Evolutionary conservation across 2,113 vertebrate genomes (phyloP).

Genomic region (Cacatua alba): DNA sequence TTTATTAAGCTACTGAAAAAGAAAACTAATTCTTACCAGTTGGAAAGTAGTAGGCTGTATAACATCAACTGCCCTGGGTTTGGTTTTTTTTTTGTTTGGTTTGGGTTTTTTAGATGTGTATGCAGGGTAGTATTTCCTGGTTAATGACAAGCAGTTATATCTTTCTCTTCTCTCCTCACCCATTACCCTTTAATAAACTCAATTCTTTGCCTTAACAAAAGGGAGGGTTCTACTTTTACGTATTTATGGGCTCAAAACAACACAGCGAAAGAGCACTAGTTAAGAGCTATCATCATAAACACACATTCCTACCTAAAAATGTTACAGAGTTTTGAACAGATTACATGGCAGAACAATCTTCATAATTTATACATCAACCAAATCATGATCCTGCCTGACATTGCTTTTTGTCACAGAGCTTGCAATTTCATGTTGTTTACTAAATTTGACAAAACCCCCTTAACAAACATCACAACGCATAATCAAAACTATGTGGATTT

Average conservation of each 20-base stretch:
- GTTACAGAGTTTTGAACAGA: background rate
- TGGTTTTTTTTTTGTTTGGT: background rate
- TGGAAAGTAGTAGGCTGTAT: background rate
- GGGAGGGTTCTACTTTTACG: background rate
- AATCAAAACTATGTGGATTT: background rate
- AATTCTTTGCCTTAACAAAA: background rate
- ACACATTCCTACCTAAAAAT: background rate
- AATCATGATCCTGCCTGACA: background rate
- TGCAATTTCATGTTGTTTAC: background rate
- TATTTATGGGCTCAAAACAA: background rate
- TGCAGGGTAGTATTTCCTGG: background rate
- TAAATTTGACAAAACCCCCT: background rate
- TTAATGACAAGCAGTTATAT: background rate
- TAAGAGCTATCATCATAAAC: background rate
- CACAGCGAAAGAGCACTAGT: background rate
- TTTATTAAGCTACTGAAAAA: background rate
- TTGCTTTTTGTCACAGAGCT: background rate
- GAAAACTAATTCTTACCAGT: background rate
- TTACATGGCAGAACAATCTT: background rate
- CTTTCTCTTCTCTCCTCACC: background rate
- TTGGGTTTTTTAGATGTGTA: accelerated
- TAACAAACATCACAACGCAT: background rate
- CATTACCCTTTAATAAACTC: background rate
- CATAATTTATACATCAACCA: background rate
- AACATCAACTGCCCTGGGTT: background rate